phyloP scores from a whole-genome alignment of 2,113 vertebrate genomes.

The rat (Rattus norvegicus) region GRCr8 NC_086020.1:200540501-200541000 shows the following conservation, averaged over 20 bases:
- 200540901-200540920: constrained; percentile 35
- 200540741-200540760: constrained; percentile 51
- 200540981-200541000: too few species aligned
- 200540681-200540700: constrained; percentile 54
- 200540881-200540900: constrained; percentile 29
- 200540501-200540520: neutral
- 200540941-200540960: constrained; percentile 59
- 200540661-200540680: constrained; percentile 61
- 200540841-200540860: constrained; percentile 58
- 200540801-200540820: constrained; percentile 47
- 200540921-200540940: constrained; percentile 44
- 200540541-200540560: neutral
- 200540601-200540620: neutral
- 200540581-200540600: neutral
- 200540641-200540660: constrained; percentile 21
- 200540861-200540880: constrained; percentile 47
- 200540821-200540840: neutral
- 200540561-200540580: neutral
- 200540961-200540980: constrained; percentile 8
- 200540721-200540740: constrained; percentile 65
- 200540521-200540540: neutral
- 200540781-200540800: constrained; percentile 58
- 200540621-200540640: constrained; percentile 3
- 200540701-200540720: constrained; percentile 54
- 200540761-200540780: constrained; percentile 65